Base-by-base conservation (phyloP, 2,797 vertebrate genomes). In the Semaprochilodus insignis region DNA sequence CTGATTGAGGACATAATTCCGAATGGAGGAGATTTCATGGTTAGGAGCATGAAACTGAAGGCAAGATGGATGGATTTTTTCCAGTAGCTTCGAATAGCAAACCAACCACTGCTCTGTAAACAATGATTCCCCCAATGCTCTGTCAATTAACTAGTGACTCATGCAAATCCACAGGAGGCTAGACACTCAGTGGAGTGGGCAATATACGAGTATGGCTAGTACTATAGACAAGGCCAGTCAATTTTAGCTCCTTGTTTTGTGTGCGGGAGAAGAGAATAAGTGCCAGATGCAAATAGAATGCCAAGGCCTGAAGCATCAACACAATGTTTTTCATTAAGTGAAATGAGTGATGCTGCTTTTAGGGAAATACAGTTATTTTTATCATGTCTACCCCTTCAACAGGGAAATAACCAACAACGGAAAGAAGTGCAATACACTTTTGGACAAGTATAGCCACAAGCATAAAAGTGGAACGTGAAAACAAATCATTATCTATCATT, bases 1-100 rank as follows among this genome's bases (percentile, higher is more conserved):
- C 92, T 93, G 94, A 95, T 92, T 93, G 94, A 94, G 91, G 92
- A 93, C 92, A 92, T 93, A 88, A 94, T 93, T 91, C 90, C 91
- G 89, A 92, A 89, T 89, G 91, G 87, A 89, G 90, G 90, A 83
- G 91, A 94, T 94, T 94, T 94, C 92, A 93, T 79, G 91, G 93
- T 91, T 85, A 91, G 87, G 82, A 92, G 92, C 90, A 85, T 91
- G 91, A 93, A 95, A 83, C 76, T 71, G 63, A 72, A 93, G 90
- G 88, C 83, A 65, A 90, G 91, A 89, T 93, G 88, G 91, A 90
- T 91, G 85, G 90, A n/a, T 69, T 57, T 74, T n/a, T 27, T 7
- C 25, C 52, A 67, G 52, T 69, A 74, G 74, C 69, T 57, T 48
- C 21, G 13, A 82, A 78, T 67, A 75, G 76, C 75, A 85, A 77